phyloP scores from a whole-genome alignment of 2,113 vertebrate genomes.

The Malaclemys terrapin region DNA sequence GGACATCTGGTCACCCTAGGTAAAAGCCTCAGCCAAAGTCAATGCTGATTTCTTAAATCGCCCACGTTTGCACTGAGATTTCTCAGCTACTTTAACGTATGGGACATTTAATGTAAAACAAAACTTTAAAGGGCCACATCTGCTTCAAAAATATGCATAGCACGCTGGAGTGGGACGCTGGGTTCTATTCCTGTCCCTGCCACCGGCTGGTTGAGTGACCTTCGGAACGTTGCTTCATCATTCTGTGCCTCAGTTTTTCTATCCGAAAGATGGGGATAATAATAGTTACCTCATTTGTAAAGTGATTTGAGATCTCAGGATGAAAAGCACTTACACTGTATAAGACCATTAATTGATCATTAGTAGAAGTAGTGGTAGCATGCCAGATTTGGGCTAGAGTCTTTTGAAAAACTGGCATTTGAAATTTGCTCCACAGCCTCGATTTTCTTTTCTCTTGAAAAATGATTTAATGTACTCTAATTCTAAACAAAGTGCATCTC shows the following conservation, averaged over 20 bases:
- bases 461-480: background rate
- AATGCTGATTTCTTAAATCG: background rate
- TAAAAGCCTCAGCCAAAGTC: rapidly evolving
- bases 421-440: background rate
- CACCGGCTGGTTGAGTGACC: background rate
- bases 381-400: background rate
- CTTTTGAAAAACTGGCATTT: background rate
- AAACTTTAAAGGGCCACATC: too few relatives aligned
- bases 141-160: background rate
- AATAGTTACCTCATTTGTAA: background rate
- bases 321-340: background rate
- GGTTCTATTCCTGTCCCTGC: background rate
- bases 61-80: background rate
- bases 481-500: background rate
- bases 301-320: background rate
- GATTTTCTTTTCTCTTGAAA: background rate
- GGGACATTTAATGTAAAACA: background rate
- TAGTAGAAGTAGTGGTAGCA: background rate
- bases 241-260: background rate
- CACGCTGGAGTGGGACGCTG: rapidly evolving
- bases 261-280: background rate
- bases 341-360: background rate
- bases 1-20: too few relatives aligned
- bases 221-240: background rate
- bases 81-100: rapidly evolving